Base-by-base conservation (phyloP, 2,113 vertebrate species). In the Ptyas mucosa region DNA sequence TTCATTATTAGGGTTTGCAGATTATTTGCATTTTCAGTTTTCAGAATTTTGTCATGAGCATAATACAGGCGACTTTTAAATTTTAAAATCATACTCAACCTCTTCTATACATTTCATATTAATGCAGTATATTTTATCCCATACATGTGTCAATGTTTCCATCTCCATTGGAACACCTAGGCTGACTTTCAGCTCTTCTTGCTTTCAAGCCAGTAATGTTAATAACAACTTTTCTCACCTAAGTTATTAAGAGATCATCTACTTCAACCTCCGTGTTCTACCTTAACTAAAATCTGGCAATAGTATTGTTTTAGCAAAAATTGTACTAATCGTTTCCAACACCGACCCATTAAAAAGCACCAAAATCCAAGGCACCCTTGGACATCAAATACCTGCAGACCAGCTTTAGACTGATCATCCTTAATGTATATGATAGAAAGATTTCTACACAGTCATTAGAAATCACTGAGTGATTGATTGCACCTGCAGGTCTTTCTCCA, bases 171-270 rank as follows among this genome's bases (percentile, higher is more conserved):
- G 95, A 95, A 87, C 93, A 94, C 57, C 0, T 1, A 0, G 0
- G 75, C 90, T 0, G 1, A 94, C 95, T 96, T 94, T 90, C 46
- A 43, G 5, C 61, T 89, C 34, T 69, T 54, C 81, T 54, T 52
- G 53, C 91, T 96, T 92, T 94, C 90, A 54, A 91, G 92, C 57
- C 81, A 94, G 91, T 91, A 57, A 90, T 69, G 90, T 94, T 94
- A 95, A 94, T 96, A 96, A 93, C 93, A 96, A 93, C 93, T 96
- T 92, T 89, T 94, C 93, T 96, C 34, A 91, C 90, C 89, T 8
- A 95, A 96, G 90, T 69, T 91, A 96, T 91, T 91, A 51, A 93
- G 64, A 95, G 75, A 93, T 94, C 87, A 91, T 93, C 89, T 92
- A 81, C 94, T 96, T 91, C 95, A 91, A 75, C 14, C 81, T 91